phyloP scores from a whole-genome alignment of 2,797 vertebrate species.

The Acipenser oxyrinchus region DNA sequence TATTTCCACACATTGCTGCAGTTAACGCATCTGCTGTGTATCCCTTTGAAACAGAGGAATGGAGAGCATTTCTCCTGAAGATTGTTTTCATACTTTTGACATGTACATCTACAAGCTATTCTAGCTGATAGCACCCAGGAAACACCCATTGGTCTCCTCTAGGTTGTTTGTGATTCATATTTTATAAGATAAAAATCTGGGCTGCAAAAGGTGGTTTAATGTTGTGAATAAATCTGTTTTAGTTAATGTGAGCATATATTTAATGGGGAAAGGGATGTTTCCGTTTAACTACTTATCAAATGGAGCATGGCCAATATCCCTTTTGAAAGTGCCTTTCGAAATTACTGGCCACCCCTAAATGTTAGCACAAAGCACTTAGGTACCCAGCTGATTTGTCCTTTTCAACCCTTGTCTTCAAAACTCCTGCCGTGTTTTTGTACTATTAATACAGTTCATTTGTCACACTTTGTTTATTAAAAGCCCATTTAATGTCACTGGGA shows the following conservation, averaged over 20 bases:
- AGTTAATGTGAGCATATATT: no score
- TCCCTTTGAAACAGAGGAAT: slow-evolving; percentile 32
- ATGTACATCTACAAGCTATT: slow-evolving; percentile 43
- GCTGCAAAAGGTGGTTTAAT: slow-evolving; percentile 55
- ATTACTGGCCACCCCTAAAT: background rate
- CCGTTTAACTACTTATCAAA: no score
- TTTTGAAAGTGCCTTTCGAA: background rate
- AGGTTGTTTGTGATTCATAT: slow-evolving; percentile 70
- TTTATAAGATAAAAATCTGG: slow-evolving; percentile 67
- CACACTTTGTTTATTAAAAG: background rate
- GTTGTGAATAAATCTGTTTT: slow-evolving; percentile 59
- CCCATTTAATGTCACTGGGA: background rate
- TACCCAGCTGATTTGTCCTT: background rate
- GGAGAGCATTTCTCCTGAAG: slow-evolving; percentile 27
- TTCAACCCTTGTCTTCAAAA: background rate
- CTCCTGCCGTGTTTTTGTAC: background rate
- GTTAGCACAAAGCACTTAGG: background rate
- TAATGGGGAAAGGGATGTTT: no score
- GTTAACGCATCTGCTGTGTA: slow-evolving; percentile 21
- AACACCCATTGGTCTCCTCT: slow-evolving; percentile 48
- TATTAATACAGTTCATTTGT: background rate
- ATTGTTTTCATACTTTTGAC: slow-evolving; percentile 29
- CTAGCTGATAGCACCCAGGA: slow-evolving; percentile 46
- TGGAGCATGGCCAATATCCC: no score
- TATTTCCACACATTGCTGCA: background rate